Base-by-base conservation (phyloP, 1,140 invertebrate genomes). In the Drosophila mojavensis region DNA sequence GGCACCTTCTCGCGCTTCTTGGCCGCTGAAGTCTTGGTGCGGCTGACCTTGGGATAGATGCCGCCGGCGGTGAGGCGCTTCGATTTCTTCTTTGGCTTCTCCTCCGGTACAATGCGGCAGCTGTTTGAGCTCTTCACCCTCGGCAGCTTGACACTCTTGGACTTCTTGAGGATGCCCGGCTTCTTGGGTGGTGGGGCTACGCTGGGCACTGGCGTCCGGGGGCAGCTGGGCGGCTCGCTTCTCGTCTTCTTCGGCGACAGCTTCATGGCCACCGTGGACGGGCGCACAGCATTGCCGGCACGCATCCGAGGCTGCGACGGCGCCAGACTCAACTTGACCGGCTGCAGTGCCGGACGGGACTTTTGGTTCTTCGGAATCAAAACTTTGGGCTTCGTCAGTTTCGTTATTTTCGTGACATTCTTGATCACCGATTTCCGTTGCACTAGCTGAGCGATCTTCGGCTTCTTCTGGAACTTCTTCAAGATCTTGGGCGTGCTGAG, bases 1-100 rank as follows among this genome's bases (percentile, higher is more conserved):
- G 47, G 50, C 0, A 36, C 30, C n/a, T 15, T 39, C 2, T 45
- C 51, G 0, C 62, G 61, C 7, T 30, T 53, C 24, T 43, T 71
- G 61, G 2, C 20, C 60, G 61, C 2, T 36, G 13, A 53, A 26
- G 13, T 47, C 58, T 1, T 45, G 11, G 11, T 47, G 17, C 43
- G 20, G 2, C 20, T 28, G 28, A 11, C 5, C 4, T 24, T 43
- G 9, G 47, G n/a, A 15, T 11, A 6, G 3, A 39, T 2, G 1
- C 51, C 20, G 28, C 53, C 73, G 13, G 53, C 39, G 3, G 9
- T n/a, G 1, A 53, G 55, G 6, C 61, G 48, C 3, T 24, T 69
- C 10, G 28, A 1, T 4, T 62, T 39, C 33, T 53, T 39, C 11
- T 61, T 63, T 2, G 2, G 15, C 15, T 36, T 10, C 4, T 17